Base-by-base conservation (phyloP, 2,888 invertebrate species). In the Tineola bisselliella region DNA sequence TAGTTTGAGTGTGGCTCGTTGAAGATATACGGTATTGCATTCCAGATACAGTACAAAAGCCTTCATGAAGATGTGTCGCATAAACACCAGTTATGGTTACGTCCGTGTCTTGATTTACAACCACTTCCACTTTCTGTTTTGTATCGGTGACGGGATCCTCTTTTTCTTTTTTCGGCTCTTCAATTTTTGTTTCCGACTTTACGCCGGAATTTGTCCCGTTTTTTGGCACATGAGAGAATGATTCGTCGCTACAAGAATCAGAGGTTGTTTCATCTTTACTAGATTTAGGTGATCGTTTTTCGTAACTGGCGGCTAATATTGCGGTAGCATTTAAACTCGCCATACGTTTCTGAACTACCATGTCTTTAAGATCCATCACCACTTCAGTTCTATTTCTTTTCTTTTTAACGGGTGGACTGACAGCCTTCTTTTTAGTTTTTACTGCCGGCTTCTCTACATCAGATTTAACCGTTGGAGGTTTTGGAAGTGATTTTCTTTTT, bases 251-350 rank as follows among this genome's bases (percentile, higher is more conserved):
- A 64, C 88, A 83, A 56, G 88, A 83, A 73, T 89, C 84, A n/a
- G 88, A 89, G 44, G 88, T 88, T 58, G 90, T 89, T 61, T 88
- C 88, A 61, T 89, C 89, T 66, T 88, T 88, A 63, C 79, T 89
- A 44, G 89, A 89, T 68, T 88, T 89, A 0, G 89, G 88, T 43
- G 89, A 89, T 60, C 89, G 87, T 71, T 92, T 94, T 75, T 95
- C 94, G 70, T 96, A 96, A 65, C 94, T 95, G 17, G 96, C 96
- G 0, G 95, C 95, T 65, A 96, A 88, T 69, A 96, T 96, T 17
- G 96, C 96, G 38, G 94, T 93, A 12, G 96, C 96, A 76, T 96
- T 96, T 31, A 96, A 83, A 73, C 95, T 95, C 17, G 96, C 96
- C 95, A 96, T 95, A 31, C 96, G 90, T 74, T 96, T 96, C 67